phyloP scores from a whole-genome alignment of 1,140 invertebrate species.

The Temnothorax longispinosus region DNA sequence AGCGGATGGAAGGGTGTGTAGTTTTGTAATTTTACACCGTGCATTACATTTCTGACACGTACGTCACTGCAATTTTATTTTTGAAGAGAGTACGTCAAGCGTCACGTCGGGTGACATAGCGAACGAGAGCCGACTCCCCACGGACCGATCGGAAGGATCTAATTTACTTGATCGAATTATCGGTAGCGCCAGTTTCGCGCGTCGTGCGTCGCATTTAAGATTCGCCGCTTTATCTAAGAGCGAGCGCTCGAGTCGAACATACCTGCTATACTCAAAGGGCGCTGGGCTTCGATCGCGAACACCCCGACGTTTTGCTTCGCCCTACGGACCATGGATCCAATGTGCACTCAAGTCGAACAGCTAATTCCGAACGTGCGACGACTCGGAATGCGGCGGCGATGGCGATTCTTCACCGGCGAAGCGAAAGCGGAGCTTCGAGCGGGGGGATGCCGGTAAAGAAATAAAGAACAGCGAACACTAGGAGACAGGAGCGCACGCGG shows the following conservation, averaged over 20 bases:
- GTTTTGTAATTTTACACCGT: background rate
- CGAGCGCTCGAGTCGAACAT: conserved; percentile 36
- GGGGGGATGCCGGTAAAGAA: conserved; percentile 22
- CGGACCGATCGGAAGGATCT: conserved; percentile 44
- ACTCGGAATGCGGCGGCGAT: conserved; percentile 78
- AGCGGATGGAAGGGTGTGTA: background rate
- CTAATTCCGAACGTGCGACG: conserved; percentile 84
- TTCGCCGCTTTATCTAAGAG: conserved; percentile 48
- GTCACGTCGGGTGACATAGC: conserved; percentile 7
- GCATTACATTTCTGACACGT: background rate
- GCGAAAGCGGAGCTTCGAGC: conserved; percentile 26
- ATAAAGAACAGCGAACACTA: conserved; percentile 49
- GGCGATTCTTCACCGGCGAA: conserved; percentile 68
- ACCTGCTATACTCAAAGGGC: conserved; percentile 29
- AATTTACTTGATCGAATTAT: conserved; percentile 47
- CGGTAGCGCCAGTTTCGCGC: conserved; percentile 28
- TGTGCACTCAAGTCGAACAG: conserved; percentile 82
- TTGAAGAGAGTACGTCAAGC: background rate
- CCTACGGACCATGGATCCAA: conserved; percentile 79
- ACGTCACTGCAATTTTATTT: conserved; percentile 9
- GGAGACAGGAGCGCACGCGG: background rate
- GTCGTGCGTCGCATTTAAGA: conserved; percentile 49
- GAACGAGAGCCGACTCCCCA: background rate
- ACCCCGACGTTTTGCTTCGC: conserved; percentile 76
- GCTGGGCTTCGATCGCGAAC: conserved; percentile 44